Base-by-base conservation (phyloP, 2,888 invertebrate species). In the Sipha maydis region DNA sequence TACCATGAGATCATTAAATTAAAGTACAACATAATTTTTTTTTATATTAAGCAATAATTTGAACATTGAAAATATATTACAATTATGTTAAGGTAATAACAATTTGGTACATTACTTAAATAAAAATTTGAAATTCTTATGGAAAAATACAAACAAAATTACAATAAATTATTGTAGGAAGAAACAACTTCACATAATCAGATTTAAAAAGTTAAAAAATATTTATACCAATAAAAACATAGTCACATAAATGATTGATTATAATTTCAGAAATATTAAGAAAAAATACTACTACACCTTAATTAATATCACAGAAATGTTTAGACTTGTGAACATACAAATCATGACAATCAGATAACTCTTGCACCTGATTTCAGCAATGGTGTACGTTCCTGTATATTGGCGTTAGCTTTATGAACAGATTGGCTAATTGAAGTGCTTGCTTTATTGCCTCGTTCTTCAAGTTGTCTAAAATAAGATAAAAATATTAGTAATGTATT, bases 231-330 rank as follows among this genome's bases (percentile, higher is more conserved):
- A 41, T 56, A 75, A 61, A 48, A 56, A 86, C 14, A 61, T 38
- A 80, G 14, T 56, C 21, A 75, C 41, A 80, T 73, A 25, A 80
- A 38, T 69, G 56, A 79, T 78, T 56, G 25, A 67, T 41, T n/a
- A 78, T 69, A 78, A 78, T 54, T 34, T 69, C 76, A 77, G 56
- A 73, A 34, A 56, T 86, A 79, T 79, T 17, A 5, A 38, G 28
- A 75, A 80, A 54, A 25, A 56, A 61, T 80, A 79, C 41, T 38
- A 75, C 71, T 75, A 88, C 71, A 73, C 73, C 88, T 88, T 88
- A 88, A 88, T 88, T 88, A 88, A 88, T 88, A 88, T 88, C 88
- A 88, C 88, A 88, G 88, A 75, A 75, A 28, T 61, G 75, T 82
- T 82, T n/a, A 82, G 75, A 67, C 75, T 75, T 14, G 25, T 25